Evolutionary conservation across 2,888 invertebrate species (phyloP).

Genomic region (Polietes domitor): DNA sequence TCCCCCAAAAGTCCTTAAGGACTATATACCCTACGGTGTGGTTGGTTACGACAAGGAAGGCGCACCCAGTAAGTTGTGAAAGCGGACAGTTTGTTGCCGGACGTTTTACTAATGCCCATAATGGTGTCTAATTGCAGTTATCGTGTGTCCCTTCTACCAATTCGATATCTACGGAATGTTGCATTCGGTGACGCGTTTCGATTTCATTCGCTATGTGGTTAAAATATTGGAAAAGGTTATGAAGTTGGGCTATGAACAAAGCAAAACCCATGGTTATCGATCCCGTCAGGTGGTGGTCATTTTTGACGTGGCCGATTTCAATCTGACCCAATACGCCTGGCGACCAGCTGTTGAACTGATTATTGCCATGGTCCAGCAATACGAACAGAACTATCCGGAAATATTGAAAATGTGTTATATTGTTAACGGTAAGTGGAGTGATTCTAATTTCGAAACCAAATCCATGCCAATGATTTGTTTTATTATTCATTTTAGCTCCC

Average conservation of each 20-base stretch:
- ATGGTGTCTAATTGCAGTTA: constrained; percentile 82
- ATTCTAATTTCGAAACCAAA: not conserved
- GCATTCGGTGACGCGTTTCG: constrained; percentile 87
- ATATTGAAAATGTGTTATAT: constrained; percentile 92
- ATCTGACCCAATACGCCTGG: constrained; percentile 91
- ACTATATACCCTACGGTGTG: constrained; percentile 90
- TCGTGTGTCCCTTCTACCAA: constrained; percentile 90
- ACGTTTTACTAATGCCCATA: too few relatives aligned
- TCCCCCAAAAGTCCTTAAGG: constrained; percentile 86
- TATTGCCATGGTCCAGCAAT: constrained; percentile 90
- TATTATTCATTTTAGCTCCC: constrained; percentile 85
- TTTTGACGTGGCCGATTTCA: constrained; percentile 90
- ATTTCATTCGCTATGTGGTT: constrained; percentile 87
- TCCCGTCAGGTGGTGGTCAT: constrained; percentile 86
- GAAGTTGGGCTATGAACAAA: constrained; percentile 84
- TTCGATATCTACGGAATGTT: constrained; percentile 91
- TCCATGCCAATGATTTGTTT: constrained; percentile 5
- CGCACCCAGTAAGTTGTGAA: constrained; percentile 83
- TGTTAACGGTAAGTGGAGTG: constrained; percentile 87
- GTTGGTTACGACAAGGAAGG: constrained; percentile 92
- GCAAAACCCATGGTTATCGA: constrained; percentile 83
- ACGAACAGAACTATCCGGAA: constrained; percentile 96
- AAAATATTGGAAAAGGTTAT: constrained; percentile 86
- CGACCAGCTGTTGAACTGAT: constrained; percentile 89
- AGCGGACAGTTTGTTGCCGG: too few relatives aligned